Evolutionary conservation across 2,888 invertebrate species (phyloP), one percentile per base, ranked within the genome.

Genomic region (Clistopyga incitator): DNA sequence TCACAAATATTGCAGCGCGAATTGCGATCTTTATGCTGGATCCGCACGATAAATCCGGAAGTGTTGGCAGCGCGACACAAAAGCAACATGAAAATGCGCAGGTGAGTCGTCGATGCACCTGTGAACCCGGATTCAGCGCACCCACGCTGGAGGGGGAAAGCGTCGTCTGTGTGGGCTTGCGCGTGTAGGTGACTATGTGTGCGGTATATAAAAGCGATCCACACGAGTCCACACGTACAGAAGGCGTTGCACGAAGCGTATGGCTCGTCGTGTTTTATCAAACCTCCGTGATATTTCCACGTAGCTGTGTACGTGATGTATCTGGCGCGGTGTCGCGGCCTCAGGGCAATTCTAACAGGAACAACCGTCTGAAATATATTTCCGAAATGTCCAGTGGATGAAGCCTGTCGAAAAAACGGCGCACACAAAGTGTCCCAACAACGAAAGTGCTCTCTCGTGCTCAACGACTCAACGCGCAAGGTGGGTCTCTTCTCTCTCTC

Each of bases 261-360:
- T 18, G 64, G 65, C 59, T 18, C 34, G 45, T 68, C 59, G 59
- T 47, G 59, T 47, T 70, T 78, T 78, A 74, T 56, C 42, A 71
- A 78, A 70, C 59, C 70, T 56, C 78, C 82, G 78, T 82, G 78
- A 82, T 74, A 34, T 70, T 78, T 78, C 67, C 34, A 45, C 54
- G 59, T 59, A 56, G 8, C 10, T 59, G 25, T 71, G 72, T 59
- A 42, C 76, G 76, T 45, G 79, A 83, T 83, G 79, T 76, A 67
- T 42, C 52, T 56, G 59, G 76, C 76, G 79, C 67, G 83, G 76
- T 80, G 67, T 72, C 72, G 45, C 47, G 64, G 52, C 61, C 76
- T 29, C 52, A 45, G 45, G 54, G 50, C 71, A 59, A 42, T 45
- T 67, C 71, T 61, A 56, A 76, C 79, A 65, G 65, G 29, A 64